phyloP scores from a whole-genome alignment of 2,888 invertebrate species.

The Coecobrya sp. region DNA sequence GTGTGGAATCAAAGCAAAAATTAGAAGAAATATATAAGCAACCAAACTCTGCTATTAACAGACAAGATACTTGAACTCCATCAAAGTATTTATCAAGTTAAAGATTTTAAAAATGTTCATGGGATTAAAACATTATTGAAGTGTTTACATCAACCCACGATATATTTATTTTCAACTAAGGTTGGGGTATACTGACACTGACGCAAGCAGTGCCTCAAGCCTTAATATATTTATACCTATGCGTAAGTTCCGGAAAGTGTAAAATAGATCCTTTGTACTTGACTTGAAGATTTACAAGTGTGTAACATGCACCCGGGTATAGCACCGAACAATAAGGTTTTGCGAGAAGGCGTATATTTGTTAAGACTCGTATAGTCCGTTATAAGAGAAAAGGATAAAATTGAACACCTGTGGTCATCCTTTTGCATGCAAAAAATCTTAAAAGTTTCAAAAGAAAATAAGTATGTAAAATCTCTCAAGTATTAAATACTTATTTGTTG shows the following conservation, averaged over 20 bases:
- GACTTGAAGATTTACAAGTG: too few species aligned
- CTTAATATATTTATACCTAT: neutral
- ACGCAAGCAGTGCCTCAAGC: neutral
- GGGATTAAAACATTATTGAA: too few species aligned
- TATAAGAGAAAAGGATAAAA: neutral
- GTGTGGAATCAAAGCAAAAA: constrained; percentile 4
- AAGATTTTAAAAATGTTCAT: too few species aligned
- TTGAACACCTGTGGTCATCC: neutral
- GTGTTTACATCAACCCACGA: neutral
- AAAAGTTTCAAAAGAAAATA: neutral
- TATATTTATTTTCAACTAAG: too few species aligned
- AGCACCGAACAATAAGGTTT: too few species aligned
- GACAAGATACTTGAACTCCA: too few species aligned
- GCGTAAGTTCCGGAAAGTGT: neutral
- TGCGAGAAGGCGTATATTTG: too few species aligned
- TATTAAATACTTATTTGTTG: too few species aligned
- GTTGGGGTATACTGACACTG: constrained; percentile 4
- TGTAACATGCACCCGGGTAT: neutral
- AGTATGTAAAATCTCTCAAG: neutral
- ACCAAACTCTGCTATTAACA: too few species aligned
- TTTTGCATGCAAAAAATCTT: neutral
- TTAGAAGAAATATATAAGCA: neutral
- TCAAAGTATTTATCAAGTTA: too few species aligned
- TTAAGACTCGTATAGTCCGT: too few species aligned
- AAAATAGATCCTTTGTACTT: neutral